These are phyloP conservation scores for Bucorvus abyssinicus DNA, from an alignment of 2,797 vertebrate genomes.

Conservation along the genomic window DNA sequence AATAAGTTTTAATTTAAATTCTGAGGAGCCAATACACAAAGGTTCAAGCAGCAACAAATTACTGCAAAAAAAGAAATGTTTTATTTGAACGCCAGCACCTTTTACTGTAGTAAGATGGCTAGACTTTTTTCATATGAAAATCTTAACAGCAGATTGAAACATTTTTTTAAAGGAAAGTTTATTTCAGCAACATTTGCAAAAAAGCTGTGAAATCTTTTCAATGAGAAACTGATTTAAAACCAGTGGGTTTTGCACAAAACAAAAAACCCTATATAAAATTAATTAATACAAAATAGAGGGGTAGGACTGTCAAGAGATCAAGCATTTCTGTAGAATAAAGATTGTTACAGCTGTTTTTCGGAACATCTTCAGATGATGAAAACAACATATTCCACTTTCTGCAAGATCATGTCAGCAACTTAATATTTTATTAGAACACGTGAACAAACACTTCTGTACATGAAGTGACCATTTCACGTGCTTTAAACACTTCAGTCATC, in stretches of 20 bases:
- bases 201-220: neutral
- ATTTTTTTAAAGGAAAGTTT: neutral
- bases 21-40: neutral
- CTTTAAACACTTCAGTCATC: neutral
- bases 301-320: neutral
- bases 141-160: neutral
- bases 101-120: neutral
- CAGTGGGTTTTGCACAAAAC: neutral
- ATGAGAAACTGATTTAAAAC: neutral
- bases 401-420: neutral
- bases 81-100: neutral
- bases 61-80: neutral
- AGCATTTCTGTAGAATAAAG: neutral
- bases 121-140: neutral
- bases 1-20: neutral
- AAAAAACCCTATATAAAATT: too few relatives aligned
- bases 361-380: neutral
- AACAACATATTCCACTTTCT: neutral
- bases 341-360: neutral
- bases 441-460: neutral
- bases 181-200: neutral
- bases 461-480: neutral
- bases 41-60: neutral
- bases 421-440: neutral
- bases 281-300: neutral